Evolutionary conservation across 2,888 invertebrate genomes (phyloP), one percentile per base, ranked within the genome.

Genomic region (Coenonympha glycerion): DNA sequence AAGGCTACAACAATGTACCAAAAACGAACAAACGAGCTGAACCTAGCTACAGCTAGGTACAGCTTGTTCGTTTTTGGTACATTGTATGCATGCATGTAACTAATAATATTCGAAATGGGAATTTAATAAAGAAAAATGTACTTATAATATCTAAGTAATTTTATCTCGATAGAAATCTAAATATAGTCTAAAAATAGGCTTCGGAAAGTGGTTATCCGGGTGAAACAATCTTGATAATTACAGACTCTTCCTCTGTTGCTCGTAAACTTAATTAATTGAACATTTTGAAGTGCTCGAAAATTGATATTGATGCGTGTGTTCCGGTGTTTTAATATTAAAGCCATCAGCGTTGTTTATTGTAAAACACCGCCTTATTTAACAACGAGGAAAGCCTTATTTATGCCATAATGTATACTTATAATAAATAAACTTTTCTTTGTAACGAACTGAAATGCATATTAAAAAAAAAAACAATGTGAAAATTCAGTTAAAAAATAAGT

Each of bases 291-390:
- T 69, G 64, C 65, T 64, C 60, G 58, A 63, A 82, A 81, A 83
- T 80, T 79, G 76, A 76, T 76, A 82, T 83, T 84, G 79, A 82
- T 83, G 81, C 65, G 66, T 64, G 60, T 67, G 68, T 77, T 79
- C 75, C 76, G 73, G 62, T 61, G 57, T 53, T 65, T 69, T 71
- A 71, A 75, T 74, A 72, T 66, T 42, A 30, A 18, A 24, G 45
- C 47, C 48, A 55, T 52, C 52, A 41, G 18, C 39, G 28, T 45
- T 41, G 40, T 54, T 51, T 47, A 52, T 37, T 48, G 40, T 44
- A 3, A 36, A 36, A 37, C 11, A 45, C 16, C 9, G 11, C 37
- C 13, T 13, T 46, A 28, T 37, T 28, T 26, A 37, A 26, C 18
- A 18, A 19, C 26, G 11, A 19, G 26, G n/a, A 37, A 44, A 46